Evolutionary conservation across 1,140 invertebrate genomes (phyloP).

Genomic region (Eulimnadia texana): DNA sequence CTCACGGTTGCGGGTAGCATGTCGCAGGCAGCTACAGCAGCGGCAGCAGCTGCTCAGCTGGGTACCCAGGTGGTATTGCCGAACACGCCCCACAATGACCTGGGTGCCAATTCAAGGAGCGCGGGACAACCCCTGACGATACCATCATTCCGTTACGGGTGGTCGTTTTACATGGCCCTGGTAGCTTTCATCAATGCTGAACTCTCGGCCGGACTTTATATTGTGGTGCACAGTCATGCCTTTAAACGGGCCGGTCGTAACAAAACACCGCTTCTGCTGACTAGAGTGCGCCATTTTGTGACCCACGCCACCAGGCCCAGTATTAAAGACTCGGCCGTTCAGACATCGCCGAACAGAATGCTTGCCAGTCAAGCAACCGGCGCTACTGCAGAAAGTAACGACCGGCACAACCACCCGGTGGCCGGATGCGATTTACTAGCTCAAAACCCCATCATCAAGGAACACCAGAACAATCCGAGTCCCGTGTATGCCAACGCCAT

Average conservation of each 20-base stretch:
- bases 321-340: neutral
- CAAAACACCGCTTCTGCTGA: neutral
- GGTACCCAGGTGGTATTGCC: neutral
- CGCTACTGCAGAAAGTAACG: neutral
- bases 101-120: neutral
- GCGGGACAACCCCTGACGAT: neutral
- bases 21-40: slow-evolving; percentile 34
- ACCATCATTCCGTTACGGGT: slow-evolving; percentile 39
- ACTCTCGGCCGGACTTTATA: slow-evolving; percentile 44
- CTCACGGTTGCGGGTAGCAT: slow-evolving; percentile 16
- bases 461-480: neutral
- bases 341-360: neutral
- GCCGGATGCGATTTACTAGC: slow-evolving; percentile 1
- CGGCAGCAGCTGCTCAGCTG: neutral
- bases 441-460: neutral
- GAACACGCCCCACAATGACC: neutral
- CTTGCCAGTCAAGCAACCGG: neutral
- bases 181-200: slow-evolving; percentile 47
- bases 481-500: slow-evolving; percentile 1
- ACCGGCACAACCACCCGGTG: slow-evolving; percentile 1
- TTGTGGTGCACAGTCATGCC: slow-evolving; percentile 22
- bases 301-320: neutral
- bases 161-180: slow-evolving; percentile 51
- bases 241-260: slow-evolving; percentile 8
- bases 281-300: neutral